Evolutionary conservation across 2,888 invertebrate species (phyloP), one percentile per base, ranked within the genome.

Genomic region (Leucania comma): DNA sequence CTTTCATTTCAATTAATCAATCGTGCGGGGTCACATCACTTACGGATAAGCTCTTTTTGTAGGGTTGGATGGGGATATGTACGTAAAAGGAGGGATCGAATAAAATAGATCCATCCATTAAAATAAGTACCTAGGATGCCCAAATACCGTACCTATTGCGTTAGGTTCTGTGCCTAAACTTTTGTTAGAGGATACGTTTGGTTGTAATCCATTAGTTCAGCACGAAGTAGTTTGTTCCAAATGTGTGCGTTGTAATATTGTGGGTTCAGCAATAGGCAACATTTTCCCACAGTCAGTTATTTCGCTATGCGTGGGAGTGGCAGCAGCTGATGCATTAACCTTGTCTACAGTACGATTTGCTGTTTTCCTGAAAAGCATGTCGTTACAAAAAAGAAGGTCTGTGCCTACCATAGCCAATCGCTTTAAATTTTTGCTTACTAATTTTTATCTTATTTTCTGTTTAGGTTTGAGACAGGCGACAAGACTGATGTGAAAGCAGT

Each of bases 1-100:
- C 80, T 81, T 83, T 74, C 62, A 76, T 76, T 76, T 74, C 75
- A 73, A 76, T 79, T 66, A 66, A 73, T 76, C 62, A 73, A 62
- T 73, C 32, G 42, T 50, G 61, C 61, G 58, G 73, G 12, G 35
- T 60, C 79, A 56, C 35, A 46, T 72, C 17, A 46, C 22, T 64
- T 59, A 60, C 64, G 59, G 72, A 72, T 77, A 46, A 64, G 4
- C 57, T 63, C 35, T 59, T 63, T 58, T 68, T 60, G 32, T 50
- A 54, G 53, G 63, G 50, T 54, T 56, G 29, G 64, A 8, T 42
- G 35, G 48, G 63, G 42, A 50, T 54, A 20, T 60, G 46, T 38
- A 58, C 3, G 22, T 35, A 57, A 9, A 69, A 61, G 26, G 35
- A 38, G 46, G 53, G 46, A 51, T 51, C n/a, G n/a, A 26, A 59